These are phyloP conservation scores for Diadegma fenestrale DNA, from an alignment of 2,888 invertebrate species.

Conservation along the genomic window DNA sequence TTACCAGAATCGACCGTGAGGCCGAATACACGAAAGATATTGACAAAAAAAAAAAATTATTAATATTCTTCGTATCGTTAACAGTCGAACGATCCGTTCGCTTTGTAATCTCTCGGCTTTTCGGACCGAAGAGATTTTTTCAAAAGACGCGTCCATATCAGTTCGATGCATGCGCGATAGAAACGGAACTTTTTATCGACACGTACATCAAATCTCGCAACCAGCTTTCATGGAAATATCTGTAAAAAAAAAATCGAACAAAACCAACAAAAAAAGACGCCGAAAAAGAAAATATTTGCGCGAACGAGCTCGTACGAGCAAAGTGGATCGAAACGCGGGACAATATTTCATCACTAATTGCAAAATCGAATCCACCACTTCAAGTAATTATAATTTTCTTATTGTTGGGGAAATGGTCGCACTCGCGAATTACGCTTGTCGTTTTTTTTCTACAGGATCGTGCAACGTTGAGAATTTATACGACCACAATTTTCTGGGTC, in stretches of 20 bases:
- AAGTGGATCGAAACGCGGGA: neutral
- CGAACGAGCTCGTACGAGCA: neutral
- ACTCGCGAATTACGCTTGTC: neutral
- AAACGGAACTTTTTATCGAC: constrained; percentile 37
- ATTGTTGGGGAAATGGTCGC: neutral
- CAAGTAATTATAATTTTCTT: neutral
- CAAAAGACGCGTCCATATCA: constrained; percentile 10
- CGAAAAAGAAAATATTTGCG: neutral
- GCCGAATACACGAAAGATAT: too few relatives aligned
- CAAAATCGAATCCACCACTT: neutral
- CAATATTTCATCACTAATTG: neutral
- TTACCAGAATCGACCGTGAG: constrained; percentile 32
- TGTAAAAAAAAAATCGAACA: neutral
- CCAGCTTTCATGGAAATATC: constrained; percentile 21
- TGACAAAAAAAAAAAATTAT: neutral
- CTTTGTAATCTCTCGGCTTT: constrained; percentile 32
- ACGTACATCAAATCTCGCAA: constrained; percentile 36
- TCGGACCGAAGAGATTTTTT: neutral
- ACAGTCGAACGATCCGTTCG: constrained; percentile 30
- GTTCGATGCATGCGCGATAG: constrained; percentile 46
- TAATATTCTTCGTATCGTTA: neutral
- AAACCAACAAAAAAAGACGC: neutral
- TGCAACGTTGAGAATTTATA: neutral
- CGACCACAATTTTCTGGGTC: neutral
- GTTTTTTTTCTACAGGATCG: neutral